phyloP scores from a whole-genome alignment of 2,888 invertebrate species.

The Caenorhabditis japonica region DNA sequence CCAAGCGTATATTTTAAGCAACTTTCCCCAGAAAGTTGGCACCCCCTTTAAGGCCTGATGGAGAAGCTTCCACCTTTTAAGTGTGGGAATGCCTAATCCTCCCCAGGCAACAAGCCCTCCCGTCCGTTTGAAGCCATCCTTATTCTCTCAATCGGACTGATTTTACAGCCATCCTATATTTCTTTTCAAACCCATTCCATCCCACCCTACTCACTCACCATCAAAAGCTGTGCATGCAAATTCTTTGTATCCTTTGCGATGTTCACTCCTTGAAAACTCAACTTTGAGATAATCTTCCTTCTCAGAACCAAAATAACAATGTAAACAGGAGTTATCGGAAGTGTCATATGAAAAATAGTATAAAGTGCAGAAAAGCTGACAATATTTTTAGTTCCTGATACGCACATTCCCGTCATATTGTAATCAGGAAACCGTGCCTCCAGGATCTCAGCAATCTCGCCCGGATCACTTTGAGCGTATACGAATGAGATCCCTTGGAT shows the following conservation, averaged over 20 bases:
- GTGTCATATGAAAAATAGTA: conserved; percentile 25
- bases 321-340: conserved; percentile 21
- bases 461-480: conserved; percentile 1
- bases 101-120: no score
- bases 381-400: conserved; percentile 8
- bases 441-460: neutral
- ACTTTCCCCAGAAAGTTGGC: no score
- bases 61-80: no score
- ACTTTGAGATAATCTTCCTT: conserved; percentile 10
- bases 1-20: no score
- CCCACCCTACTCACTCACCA: conserved; percentile 26
- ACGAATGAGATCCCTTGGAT: conserved; percentile 7
- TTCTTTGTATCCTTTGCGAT: conserved; percentile 31
- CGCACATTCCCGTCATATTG: conserved; percentile 12
- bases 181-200: no score
- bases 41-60: no score
- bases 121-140: no score
- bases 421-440: conserved; percentile 8
- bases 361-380: conserved; percentile 10
- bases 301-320: conserved; percentile 23
- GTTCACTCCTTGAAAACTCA: conserved; percentile 4
- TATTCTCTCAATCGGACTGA: no score
- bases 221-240: conserved; percentile 39
- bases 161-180: no score
- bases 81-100: no score